Evolutionary conservation across 2,797 vertebrate genomes (phyloP), one percentile per base, ranked within the genome.

Genomic region (Esox masquinongy): DNA sequence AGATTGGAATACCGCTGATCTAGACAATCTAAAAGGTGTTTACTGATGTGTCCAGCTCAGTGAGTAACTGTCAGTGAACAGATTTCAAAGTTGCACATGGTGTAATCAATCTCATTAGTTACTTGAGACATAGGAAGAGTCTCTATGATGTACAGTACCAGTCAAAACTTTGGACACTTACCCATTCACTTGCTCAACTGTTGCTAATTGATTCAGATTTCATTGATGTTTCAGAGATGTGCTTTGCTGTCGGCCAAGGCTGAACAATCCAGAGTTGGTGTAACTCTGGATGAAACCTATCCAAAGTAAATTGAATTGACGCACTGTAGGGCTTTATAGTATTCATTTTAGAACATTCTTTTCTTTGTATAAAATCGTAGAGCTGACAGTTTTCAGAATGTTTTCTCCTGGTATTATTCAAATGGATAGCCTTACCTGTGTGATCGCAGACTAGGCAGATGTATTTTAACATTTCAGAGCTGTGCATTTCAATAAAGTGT

Each of bases 401-500:
- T 66, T 67, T 8, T 39, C 31, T n/a, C 31, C 66, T 16, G 36
- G 24, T 19, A n/a, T 56, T 61, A 12, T 14, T 36, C 47, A 70
- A 39, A 63, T 68, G 19, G 12, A 34, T 68, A 16, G 71, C 59
- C n/a, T 53, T 22, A 63, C 16, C 26, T 7, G 68, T 61, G 22
- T 49, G 15, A 68, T 67, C 14, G 77, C 72, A 70, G 72, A 78
- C 67, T 31, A 22, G 56, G 77, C 56, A 74, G 7, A 19, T 53
- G 19, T 53, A 53, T 53, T 19, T 19, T 53, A 53, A 53, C 17
- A 5, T 6, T n/a, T 53, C 51, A 53, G 51, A 17, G 19, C 17
- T 53, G 19, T n/a, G 19, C 51, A 17, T 59, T n/a, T 59, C 53
- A 22, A 22, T 22, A n/a, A 22, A 9, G 56, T 59, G 56, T 24